Evolutionary conservation across 2,113 vertebrate species (phyloP).

Genomic region (Xiphophorus hellerii): DNA sequence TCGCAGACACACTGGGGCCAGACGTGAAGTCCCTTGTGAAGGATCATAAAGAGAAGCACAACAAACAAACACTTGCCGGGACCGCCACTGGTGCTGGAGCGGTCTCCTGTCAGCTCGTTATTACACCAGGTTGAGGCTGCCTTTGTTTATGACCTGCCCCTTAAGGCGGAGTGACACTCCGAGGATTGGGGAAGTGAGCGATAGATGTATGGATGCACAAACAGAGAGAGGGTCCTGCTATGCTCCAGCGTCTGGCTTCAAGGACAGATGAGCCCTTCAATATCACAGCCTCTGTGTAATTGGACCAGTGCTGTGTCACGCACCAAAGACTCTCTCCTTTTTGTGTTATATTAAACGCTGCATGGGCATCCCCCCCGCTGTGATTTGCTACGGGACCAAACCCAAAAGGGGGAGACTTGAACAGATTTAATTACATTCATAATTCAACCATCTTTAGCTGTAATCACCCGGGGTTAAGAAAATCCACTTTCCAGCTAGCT

Average conservation of each 20-base stretch:
- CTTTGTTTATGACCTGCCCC: slow-evolving; percentile 68
- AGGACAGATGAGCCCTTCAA: slow-evolving; percentile 65
- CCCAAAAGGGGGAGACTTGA: slow-evolving; percentile 64
- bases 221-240: slow-evolving; percentile 53
- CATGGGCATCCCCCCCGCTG: slow-evolving; percentile 46
- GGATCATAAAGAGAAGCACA: slow-evolving; percentile 17
- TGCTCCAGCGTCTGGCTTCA: slow-evolving; percentile 64
- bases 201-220: slow-evolving; percentile 54
- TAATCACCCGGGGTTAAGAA: slow-evolving; percentile 68
- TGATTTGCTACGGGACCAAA: slow-evolving; percentile 48
- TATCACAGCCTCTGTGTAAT: slow-evolving; percentile 67
- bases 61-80: slow-evolving; percentile 2
- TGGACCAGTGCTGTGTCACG: slow-evolving; percentile 66
- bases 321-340: slow-evolving; percentile 54
- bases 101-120: slow-evolving; percentile 52
- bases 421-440: slow-evolving; percentile 70
- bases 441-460: slow-evolving; percentile 66
- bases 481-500: slow-evolving; percentile 51
- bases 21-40: slow-evolving; percentile 46
- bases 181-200: slow-evolving; percentile 58
- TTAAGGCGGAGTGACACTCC: slow-evolving; percentile 64
- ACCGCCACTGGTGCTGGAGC: slow-evolving; percentile 17
- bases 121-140: slow-evolving; percentile 37
- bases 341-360: slow-evolving; percentile 61
- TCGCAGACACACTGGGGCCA: slow-evolving; percentile 30